phyloP scores from a whole-genome alignment of 2,113 vertebrate species.

The Petaurus breviceps region DNA sequence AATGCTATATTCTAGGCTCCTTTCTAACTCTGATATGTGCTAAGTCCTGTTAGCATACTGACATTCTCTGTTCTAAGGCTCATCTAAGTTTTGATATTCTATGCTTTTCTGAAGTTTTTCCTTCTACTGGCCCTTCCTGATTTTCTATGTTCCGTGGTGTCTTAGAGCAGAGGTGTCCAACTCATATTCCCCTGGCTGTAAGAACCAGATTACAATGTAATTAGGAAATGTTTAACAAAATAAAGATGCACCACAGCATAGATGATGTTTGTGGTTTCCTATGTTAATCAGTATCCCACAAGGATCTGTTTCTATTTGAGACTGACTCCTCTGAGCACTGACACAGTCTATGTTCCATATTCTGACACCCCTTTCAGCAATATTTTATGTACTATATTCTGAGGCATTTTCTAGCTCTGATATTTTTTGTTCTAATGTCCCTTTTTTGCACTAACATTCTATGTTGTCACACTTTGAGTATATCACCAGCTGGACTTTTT shows the following conservation, averaged over 20 bases:
- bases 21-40: not conserved
- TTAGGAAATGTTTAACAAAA: not conserved
- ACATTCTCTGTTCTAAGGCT: not conserved
- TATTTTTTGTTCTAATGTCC: no score
- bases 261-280: not conserved
- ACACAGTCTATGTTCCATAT: not conserved
- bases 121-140: not conserved
- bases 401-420: no score
- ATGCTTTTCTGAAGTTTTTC: not conserved
- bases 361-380: not conserved
- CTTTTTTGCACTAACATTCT: no score
- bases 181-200: not conserved
- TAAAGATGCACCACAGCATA: not conserved
- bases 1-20: not conserved
- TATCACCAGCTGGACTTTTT: no score
- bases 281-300: not conserved
- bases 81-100: not conserved
- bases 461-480: no score
- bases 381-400: no score
- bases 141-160: not conserved
- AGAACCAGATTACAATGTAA: not conserved
- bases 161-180: not conserved
- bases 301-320: not conserved
- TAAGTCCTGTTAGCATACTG: not conserved
- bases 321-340: not conserved